A percentile compares a stretch with the other conserved stretches of the same genome.
These are phyloP conservation scores for Heliothis virescens DNA, from an alignment of 1,140 invertebrate genomes.

Conservation along the genomic window DNA sequence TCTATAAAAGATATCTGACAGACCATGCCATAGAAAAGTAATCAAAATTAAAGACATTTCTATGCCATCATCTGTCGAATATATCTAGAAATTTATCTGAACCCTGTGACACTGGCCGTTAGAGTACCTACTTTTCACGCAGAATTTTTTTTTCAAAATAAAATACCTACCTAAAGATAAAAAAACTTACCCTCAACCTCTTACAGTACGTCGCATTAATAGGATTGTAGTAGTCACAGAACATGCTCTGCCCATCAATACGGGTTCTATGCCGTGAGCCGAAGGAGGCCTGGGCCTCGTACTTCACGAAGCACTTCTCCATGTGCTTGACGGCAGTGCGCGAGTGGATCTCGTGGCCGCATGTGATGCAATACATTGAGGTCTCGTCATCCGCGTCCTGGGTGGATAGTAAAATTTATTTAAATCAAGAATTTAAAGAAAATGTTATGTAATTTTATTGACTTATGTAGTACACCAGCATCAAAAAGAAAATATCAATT, in stretches of 20 bases:
- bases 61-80: too few species aligned
- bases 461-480: too few species aligned
- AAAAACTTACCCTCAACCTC: conserved; percentile 89
- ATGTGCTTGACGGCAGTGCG: conserved; percentile 96
- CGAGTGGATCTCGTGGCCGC: conserved; percentile 97
- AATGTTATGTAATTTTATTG: conserved; percentile 54
- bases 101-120: too few species aligned
- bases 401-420: neutral
- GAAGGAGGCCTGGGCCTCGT: conserved; percentile 98
- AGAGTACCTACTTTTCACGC: too few species aligned
- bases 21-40: too few species aligned
- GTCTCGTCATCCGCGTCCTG: conserved; percentile 93
- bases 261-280: conserved; percentile 97
- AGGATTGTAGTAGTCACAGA: conserved; percentile 98
- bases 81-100: too few species aligned
- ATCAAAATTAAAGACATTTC: too few species aligned
- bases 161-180: too few species aligned
- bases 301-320: conserved; percentile 98
- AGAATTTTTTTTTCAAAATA: too few species aligned
- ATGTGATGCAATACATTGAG: conserved; percentile 98
- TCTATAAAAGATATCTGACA: too few species aligned
- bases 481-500: too few species aligned
- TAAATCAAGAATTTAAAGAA: conserved; percentile 16
- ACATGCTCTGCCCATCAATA: conserved; percentile 98
- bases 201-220: conserved; percentile 98